phyloP scores from a whole-genome alignment of 1,140 invertebrate species.

The Drosophila mayri region DNA sequence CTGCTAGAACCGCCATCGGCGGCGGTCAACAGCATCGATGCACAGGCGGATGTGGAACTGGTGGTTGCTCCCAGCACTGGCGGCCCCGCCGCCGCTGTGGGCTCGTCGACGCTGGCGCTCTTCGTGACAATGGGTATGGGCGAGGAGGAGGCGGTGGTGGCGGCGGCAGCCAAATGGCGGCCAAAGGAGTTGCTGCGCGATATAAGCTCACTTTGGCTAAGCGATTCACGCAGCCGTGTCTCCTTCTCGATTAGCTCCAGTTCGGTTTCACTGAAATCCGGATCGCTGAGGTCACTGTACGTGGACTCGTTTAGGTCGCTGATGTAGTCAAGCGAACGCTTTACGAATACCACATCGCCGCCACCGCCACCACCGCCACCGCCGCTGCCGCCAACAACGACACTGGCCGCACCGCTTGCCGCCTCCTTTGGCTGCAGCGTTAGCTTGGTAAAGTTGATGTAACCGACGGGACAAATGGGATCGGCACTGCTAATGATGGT shows the following conservation, averaged over 20 bases:
- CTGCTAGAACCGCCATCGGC: conserved; percentile 13
- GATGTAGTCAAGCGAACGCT: conserved; percentile 87
- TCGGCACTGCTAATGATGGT: conserved; percentile 95
- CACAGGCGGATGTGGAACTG: conserved; percentile 56
- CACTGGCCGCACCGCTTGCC: neutral
- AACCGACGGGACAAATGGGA: conserved; percentile 96
- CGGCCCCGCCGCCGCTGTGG: conserved; percentile 47
- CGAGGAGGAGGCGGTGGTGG: conserved; percentile 78
- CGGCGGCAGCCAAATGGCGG: conserved; percentile 72
- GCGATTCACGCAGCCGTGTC: conserved; percentile 76
- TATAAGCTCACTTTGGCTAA: conserved; percentile 80
- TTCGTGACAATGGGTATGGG: conserved; percentile 84
- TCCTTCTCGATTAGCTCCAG: conserved; percentile 87
- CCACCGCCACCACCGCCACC: conserved; percentile 8
- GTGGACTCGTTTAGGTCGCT: conserved; percentile 87
- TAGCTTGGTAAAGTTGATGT: conserved; percentile 94
- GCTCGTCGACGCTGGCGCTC: conserved; percentile 84
- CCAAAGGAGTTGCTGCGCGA: conserved; percentile 84
- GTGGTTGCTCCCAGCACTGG: conserved; percentile 26
- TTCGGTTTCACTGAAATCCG: conserved; percentile 87
- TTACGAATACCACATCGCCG: conserved; percentile 84
- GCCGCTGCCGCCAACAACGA: neutral
- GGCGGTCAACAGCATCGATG: conserved; percentile 24
- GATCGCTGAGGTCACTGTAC: conserved; percentile 88
- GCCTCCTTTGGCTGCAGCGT: conserved; percentile 88